Conservation (phyloP, 1,140 invertebrate species). For the Magallana angulata region DNA sequence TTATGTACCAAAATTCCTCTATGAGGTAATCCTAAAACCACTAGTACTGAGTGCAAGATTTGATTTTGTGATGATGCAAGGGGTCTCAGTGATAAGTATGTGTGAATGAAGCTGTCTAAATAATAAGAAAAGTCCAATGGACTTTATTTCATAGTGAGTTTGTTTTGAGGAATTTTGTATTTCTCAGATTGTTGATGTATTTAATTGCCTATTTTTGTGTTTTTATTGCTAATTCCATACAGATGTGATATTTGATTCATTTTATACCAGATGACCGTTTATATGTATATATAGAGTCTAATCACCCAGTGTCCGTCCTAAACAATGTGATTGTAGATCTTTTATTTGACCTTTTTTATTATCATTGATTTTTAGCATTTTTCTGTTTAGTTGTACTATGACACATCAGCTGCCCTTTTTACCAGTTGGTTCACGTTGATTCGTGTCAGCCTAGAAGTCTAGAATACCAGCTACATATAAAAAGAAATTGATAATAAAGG, state of each 20-base stretch:
- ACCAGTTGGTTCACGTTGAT: slow-evolving; percentile 21
- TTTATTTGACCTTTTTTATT: neutral
- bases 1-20: too few species aligned
- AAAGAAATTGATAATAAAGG: slow-evolving; percentile 23
- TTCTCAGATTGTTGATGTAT: neutral
- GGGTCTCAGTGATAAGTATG: too few species aligned
- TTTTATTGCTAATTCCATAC: slow-evolving; percentile 7
- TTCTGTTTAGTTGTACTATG: slow-evolving; percentile 5
- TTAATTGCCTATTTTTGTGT: neutral
- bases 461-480: neutral
- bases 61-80: too few species aligned
- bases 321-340: neutral
- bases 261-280: slow-evolving; percentile 17
- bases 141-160: too few species aligned
- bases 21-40: too few species aligned
- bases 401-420: slow-evolving; percentile 11
- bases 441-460: neutral
- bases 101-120: too few species aligned
- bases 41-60: too few species aligned
- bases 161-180: neutral
- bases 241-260: slow-evolving; percentile 29
- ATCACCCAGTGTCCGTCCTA: slow-evolving; percentile 4
- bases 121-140: too few species aligned
- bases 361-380: too few species aligned
- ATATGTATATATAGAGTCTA: slow-evolving; percentile 22